These are phyloP conservation scores for Phaonia tiefii DNA, from an alignment of 2,888 invertebrate species.

Conservation along the genomic window DNA sequence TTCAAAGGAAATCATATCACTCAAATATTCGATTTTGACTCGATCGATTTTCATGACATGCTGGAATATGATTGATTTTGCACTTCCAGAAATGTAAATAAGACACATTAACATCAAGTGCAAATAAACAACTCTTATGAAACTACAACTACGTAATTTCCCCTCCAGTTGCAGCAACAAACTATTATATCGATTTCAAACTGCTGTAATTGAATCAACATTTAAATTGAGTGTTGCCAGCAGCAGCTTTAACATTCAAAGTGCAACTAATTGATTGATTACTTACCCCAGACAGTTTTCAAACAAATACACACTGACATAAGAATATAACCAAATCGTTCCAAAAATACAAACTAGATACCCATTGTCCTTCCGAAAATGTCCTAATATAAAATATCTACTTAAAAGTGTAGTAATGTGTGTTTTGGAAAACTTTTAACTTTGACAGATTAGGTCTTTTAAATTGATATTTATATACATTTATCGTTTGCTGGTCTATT, in stretches of 20 bases:
- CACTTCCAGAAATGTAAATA: too few relatives aligned
- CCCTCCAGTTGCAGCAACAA: too few relatives aligned
- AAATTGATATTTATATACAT: slow-evolving; percentile 59
- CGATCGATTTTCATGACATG: too few relatives aligned
- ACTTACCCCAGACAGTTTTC: slow-evolving; percentile 38
- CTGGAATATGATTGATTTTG: too few relatives aligned
- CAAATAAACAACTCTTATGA: too few relatives aligned
- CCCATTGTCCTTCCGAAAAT: not conserved
- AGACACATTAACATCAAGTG: too few relatives aligned
- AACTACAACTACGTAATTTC: too few relatives aligned
- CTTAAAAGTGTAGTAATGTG: not conserved
- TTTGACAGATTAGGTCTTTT: slow-evolving; percentile 70
- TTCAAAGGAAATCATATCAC: too few relatives aligned
- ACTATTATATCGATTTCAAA: not conserved
- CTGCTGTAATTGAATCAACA: not conserved
- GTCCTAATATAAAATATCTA: too few relatives aligned
- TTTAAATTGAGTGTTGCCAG: not conserved
- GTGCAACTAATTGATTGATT: slow-evolving; percentile 72
- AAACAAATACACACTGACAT: not conserved
- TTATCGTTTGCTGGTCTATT: slow-evolving; percentile 43
- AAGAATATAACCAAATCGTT: not conserved
- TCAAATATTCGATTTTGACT: too few relatives aligned
- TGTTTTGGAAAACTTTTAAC: slow-evolving; percentile 65
- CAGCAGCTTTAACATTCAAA: slow-evolving; percentile 26
- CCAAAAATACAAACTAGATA: not conserved